Conservation (phyloP, 2,113 vertebrate genomes). For the Malurus cyaneus region DNA sequence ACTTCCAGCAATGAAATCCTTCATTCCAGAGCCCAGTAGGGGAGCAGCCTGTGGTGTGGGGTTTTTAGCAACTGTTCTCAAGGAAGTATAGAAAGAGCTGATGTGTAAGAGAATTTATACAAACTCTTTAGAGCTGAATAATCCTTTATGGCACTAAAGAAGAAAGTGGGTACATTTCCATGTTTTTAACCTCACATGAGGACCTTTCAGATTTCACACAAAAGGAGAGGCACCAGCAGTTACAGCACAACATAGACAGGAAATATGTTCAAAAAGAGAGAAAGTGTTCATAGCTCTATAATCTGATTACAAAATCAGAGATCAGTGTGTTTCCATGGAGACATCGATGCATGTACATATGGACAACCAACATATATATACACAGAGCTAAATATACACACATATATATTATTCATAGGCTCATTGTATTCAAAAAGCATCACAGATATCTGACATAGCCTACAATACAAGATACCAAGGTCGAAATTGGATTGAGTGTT, state of each 20-base stretch:
- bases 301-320: neutral
- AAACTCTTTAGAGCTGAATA: neutral
- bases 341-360: neutral
- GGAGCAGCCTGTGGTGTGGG: too few relatives aligned
- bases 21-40: neutral
- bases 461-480: neutral
- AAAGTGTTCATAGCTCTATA: neutral
- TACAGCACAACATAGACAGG: neutral
- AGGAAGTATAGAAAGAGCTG: neutral
- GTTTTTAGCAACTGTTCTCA: neutral
- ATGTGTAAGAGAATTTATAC: neutral
- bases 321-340: neutral
- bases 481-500: neutral
- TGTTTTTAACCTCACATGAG: neutral
- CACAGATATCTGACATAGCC: neutral
- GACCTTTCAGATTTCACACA: neutral
- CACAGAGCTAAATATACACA: neutral
- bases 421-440: neutral
- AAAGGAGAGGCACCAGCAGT: neutral
- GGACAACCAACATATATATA: neutral
- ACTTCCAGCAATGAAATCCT: neutral
- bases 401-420: neutral
- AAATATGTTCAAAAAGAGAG: neutral
- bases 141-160: neutral
- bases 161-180: neutral